Conservation (phyloP, 2,113 vertebrate genomes). For the Glareola pratincola region DNA sequence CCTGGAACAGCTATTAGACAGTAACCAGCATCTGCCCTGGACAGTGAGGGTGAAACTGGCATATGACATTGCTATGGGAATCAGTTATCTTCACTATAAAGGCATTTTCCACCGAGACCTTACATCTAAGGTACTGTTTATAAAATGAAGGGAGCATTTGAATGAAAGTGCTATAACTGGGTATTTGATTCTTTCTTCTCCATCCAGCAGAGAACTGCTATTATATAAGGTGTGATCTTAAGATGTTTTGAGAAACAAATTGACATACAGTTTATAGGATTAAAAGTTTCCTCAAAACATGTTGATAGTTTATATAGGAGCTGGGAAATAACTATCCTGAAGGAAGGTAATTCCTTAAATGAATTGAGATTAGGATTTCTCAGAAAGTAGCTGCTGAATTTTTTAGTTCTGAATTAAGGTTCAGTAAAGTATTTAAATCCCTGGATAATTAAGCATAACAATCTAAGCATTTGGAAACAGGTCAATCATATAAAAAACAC, state of each 20-base stretch:
- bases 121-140: constrained; percentile 89
- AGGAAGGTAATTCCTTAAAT: constrained; percentile 2
- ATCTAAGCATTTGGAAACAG: constrained; percentile 14
- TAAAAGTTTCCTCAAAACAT: not conserved
- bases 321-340: not conserved
- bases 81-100: constrained; percentile 93
- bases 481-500: not conserved
- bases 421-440: constrained; percentile 14
- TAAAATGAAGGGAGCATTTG: not conserved
- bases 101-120: constrained; percentile 98
- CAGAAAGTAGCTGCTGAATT: not conserved
- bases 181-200: not conserved
- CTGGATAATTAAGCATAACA: not conserved
- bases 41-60: constrained; percentile 87
- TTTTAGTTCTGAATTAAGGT: not conserved
- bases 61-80: constrained; percentile 86
- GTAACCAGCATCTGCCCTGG: constrained; percentile 92
- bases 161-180: not conserved
- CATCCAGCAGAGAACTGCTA: not conserved
- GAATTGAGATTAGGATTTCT: constrained; percentile 14
- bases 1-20: constrained; percentile 93
- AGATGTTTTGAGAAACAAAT: not conserved
- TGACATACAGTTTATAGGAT: not conserved
- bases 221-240: not conserved
- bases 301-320: not conserved